These are phyloP conservation scores for Electrophaes corylata DNA, from an alignment of 2,888 invertebrate species.

Conservation along the genomic window DNA sequence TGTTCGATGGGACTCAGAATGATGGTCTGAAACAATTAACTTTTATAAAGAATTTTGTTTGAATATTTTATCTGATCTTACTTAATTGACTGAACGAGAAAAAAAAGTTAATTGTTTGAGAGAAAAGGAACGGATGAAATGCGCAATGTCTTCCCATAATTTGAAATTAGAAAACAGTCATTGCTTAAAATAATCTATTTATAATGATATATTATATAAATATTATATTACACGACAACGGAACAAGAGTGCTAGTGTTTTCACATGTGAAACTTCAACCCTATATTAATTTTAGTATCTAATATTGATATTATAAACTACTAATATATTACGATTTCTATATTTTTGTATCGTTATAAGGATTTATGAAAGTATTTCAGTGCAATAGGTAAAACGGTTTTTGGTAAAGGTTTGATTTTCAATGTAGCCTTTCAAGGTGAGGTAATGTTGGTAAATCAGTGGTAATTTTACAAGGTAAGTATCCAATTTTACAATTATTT, in stretches of 20 bases:
- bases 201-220: slow-evolving; percentile 69
- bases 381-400: slow-evolving; percentile 78
- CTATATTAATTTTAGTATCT: slow-evolving; percentile 73
- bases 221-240: slow-evolving; percentile 77
- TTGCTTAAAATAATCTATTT: slow-evolving; percentile 81
- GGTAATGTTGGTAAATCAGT: slow-evolving; percentile 53
- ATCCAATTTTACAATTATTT: slow-evolving; percentile 46
- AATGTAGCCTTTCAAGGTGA: slow-evolving; percentile 77
- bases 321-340: slow-evolving; percentile 72
- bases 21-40: slow-evolving; percentile 71
- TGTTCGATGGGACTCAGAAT: slow-evolving; percentile 64
- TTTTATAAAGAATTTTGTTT: slow-evolving; percentile 37
- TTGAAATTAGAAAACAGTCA: slow-evolving; percentile 77
- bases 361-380: slow-evolving; percentile 69
- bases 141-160: slow-evolving; percentile 85
- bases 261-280: slow-evolving; percentile 83
- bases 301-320: slow-evolving; percentile 78
- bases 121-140: slow-evolving; percentile 84
- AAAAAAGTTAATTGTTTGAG: slow-evolving; percentile 72
- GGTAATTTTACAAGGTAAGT: slow-evolving; percentile 63
- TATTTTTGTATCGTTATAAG: slow-evolving; percentile 68
- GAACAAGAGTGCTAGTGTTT: slow-evolving; percentile 84
- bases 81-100: background rate
- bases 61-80: background rate
- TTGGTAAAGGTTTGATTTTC: slow-evolving; percentile 64